Base-by-base conservation (phyloP, 2,113 vertebrate species). In the Dicentrarchus labrax region DNA sequence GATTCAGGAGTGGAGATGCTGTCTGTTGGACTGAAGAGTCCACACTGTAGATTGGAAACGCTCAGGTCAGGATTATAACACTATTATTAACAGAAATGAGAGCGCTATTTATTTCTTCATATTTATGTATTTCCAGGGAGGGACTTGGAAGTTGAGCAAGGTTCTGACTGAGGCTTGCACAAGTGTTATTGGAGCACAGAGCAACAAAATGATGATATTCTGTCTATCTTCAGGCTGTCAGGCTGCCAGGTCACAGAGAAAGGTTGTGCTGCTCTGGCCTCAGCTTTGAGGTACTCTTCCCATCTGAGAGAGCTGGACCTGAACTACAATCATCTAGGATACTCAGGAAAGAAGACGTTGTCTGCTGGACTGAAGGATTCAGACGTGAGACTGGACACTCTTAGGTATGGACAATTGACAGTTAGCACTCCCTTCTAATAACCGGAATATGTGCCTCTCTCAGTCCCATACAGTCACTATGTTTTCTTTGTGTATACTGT, bases 311-410 rank as follows among this genome's bases (percentile, higher is more conserved):
- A 47, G 43, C 64, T 67, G 43, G 64, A 67, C 43, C 64, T 67
- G 64, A 67, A 1, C 43, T 67, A 67, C 64, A 67, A 67, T 30
- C 43, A 67, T 67, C 64, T n/a, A 67, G 64, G 64, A 67, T 21
- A 48, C 41, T 17, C 43, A 17, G 43, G 41, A 24, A 13, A 5
- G 43, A 17, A 30, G 7, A 6, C 8, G n/a, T 13, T 48, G 47
- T 48, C 47, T 16, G 47, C 47, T 48, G 47, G 15, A 48, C 43
- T 47, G 43, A 7, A 59, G 12, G 6, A 30, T 30, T 12, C 12
- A 59, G 0, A 15, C 12, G 24, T 11, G 22, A 22, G 54, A 56
- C 54, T 56, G 36, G 17, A 38, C 16, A 41, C 17, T 11, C 56
- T 59, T 22, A 30, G 22, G 56, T 59, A 30, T 59, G 22, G 22